Conservation (phyloP, 2,888 invertebrate species). For the Rhabditoides inermis region DNA sequence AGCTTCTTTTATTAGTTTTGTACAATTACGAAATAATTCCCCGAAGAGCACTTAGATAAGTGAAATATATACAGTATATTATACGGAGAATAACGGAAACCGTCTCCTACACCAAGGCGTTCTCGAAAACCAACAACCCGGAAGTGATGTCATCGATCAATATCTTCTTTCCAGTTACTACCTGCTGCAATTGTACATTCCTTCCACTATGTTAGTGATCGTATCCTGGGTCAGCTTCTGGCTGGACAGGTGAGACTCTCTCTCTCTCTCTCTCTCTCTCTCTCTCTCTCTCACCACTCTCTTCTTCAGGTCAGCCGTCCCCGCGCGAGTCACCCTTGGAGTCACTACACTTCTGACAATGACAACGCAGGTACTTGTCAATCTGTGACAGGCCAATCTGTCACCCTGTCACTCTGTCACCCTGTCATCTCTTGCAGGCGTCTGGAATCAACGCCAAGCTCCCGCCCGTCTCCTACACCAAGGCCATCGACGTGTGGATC, state of each 20-base stretch:
- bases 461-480: constrained; percentile 76
- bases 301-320: constrained; percentile 37
- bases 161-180: constrained; percentile 68
- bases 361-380: constrained; percentile 63
- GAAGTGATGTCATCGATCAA: too few species aligned
- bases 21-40: too few species aligned
- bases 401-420: too few species aligned
- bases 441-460: constrained; percentile 48
- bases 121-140: too few species aligned
- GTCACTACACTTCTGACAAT: constrained; percentile 90
- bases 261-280: constrained; percentile 4
- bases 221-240: constrained; percentile 45
- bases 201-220: constrained; percentile 67
- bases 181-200: constrained; percentile 97
- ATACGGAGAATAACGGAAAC: too few species aligned
- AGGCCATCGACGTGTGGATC: constrained; percentile 57
- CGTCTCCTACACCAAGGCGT: too few species aligned
- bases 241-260: constrained; percentile 25
- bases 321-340: constrained; percentile 62
- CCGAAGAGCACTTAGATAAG: neutral
- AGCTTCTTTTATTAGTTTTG: too few species aligned
- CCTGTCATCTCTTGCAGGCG: constrained; percentile 19
- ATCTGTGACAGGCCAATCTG: neutral
- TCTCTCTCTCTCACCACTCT: constrained; percentile 5
- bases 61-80: too few species aligned